Conservation (phyloP, 2,888 invertebrate genomes). For the Hyposoter didymator region DNA sequence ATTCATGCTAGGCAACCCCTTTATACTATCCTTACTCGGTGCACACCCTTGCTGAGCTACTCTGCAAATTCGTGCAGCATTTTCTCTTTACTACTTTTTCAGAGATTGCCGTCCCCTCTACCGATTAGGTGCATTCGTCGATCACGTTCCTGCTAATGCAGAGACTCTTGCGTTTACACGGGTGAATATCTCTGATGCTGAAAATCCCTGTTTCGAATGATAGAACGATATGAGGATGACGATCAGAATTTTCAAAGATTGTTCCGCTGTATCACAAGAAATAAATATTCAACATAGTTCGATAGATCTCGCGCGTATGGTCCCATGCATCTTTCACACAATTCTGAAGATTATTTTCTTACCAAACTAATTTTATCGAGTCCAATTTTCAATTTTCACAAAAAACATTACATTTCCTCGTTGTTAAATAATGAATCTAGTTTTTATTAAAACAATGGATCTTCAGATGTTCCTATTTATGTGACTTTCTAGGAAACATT, state of each 20-base stretch:
- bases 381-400: background rate
- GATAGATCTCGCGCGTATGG: too few species aligned
- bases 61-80: background rate
- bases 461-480: background rate
- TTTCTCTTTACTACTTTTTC: background rate
- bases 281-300: background rate
- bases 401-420: background rate
- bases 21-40: slow-evolving; percentile 20
- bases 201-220: background rate
- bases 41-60: background rate
- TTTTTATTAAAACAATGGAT: background rate
- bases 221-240: background rate
- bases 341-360: too few species aligned
- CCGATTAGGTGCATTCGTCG: background rate
- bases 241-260: background rate
- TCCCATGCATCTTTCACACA: too few species aligned
- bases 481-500: background rate
- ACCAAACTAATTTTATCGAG: too few species aligned
- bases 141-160: background rate
- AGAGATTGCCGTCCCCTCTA: background rate
- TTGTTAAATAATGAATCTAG: background rate
- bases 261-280: background rate
- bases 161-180: background rate
- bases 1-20: slow-evolving; percentile 48
- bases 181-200: background rate